phyloP scores from a whole-genome alignment of 1,140 invertebrate genomes.

The Caenorhabditis briggsae region DNA sequence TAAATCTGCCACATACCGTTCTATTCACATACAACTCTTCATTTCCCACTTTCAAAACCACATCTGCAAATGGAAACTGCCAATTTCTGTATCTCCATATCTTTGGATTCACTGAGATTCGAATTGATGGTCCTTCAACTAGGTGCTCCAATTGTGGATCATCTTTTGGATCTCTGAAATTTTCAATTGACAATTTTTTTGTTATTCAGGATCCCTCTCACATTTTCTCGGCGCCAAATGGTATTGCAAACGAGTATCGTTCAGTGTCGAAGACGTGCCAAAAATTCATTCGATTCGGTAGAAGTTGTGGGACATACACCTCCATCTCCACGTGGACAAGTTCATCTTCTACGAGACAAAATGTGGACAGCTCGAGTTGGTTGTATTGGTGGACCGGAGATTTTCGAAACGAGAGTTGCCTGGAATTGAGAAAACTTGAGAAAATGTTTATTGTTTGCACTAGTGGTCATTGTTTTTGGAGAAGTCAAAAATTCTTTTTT shows the following conservation, averaged over 20 bases:
- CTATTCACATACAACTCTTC: conserved; percentile 13
- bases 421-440: too few species aligned
- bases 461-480: too few species aligned
- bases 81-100: conserved; percentile 17
- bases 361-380: neutral
- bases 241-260: neutral
- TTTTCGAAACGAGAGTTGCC: neutral
- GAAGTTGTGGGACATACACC: neutral
- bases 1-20: neutral
- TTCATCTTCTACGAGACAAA: neutral
- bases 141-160: neutral
- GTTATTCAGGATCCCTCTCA: neutral
- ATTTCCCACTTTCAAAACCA: conserved; percentile 2
- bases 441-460: too few species aligned
- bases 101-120: neutral
- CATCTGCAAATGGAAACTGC: conserved; percentile 1
- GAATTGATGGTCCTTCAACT: neutral
- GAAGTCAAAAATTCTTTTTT: too few species aligned
- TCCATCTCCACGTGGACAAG: neutral
- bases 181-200: neutral
- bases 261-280: neutral
- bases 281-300: neutral
- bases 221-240: neutral
- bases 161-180: neutral
- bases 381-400: neutral